A percentile compares a stretch with the other conserved stretches of the same genome.
Evolutionary conservation across 1,140 invertebrate species (phyloP).

Genomic region (Coenobita brevimanus): DNA sequence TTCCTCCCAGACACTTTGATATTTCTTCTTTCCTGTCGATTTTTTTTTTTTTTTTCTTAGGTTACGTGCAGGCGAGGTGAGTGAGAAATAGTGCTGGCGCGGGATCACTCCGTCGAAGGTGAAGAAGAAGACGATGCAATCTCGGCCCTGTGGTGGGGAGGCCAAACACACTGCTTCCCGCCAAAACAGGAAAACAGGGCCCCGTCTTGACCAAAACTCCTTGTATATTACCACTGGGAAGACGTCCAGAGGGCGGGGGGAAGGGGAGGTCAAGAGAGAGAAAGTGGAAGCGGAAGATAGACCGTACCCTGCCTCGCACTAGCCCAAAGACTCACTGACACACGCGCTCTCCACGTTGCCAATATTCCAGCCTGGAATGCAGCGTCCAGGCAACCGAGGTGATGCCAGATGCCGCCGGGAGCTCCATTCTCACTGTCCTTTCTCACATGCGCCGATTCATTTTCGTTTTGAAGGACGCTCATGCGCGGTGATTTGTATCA

Average conservation of each 20-base stretch:
- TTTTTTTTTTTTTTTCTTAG: too few species aligned
- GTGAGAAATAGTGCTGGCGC: too few species aligned
- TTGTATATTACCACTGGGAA: background rate
- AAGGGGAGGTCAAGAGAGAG: slow-evolving; percentile 14
- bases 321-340: slow-evolving; percentile 50
- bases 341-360: slow-evolving; percentile 59
- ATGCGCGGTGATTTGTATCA: too few species aligned
- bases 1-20: too few species aligned
- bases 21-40: too few species aligned
- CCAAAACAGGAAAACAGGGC: background rate
- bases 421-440: too few species aligned
- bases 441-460: too few species aligned
- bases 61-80: too few species aligned
- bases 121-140: too few species aligned
- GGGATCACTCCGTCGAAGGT: too few species aligned
- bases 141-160: too few species aligned
- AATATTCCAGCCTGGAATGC: slow-evolving; percentile 61
- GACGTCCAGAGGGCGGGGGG: background rate
- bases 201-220: background rate
- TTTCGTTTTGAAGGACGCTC: too few species aligned
- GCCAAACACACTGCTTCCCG: background rate
- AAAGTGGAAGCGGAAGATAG: background rate
- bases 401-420: slow-evolving; percentile 47
- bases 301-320: slow-evolving; percentile 13
- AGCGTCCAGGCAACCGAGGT: slow-evolving; percentile 54